Conservation (phyloP, 1,140 invertebrate species). For the Whitmania pigra region DNA sequence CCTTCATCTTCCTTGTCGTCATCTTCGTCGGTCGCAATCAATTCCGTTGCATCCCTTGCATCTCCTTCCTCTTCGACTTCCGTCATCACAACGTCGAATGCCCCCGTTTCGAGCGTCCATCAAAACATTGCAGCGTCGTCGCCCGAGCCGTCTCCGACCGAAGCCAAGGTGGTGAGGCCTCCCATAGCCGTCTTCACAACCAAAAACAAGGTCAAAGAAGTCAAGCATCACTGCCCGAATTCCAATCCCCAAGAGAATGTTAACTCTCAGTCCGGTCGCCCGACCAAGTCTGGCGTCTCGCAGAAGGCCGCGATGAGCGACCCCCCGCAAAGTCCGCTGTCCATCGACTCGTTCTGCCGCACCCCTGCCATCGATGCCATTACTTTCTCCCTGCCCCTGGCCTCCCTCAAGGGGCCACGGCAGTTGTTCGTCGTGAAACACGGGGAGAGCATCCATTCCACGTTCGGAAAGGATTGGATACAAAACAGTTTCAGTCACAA, state of each 20-base stretch:
- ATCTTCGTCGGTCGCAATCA: too few relatives aligned
- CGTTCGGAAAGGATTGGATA: conserved; percentile 69
- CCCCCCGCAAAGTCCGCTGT: too few relatives aligned
- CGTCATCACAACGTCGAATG: too few relatives aligned
- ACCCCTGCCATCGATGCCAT: neutral
- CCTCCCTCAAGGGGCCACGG: conserved; percentile 33
- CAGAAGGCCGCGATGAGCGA: too few relatives aligned
- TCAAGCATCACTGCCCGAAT: too few relatives aligned
- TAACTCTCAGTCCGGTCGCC: too few relatives aligned
- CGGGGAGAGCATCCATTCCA: conserved; percentile 78
- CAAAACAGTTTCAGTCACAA: conserved; percentile 69
- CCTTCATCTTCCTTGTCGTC: too few relatives aligned
- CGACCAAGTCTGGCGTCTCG: too few relatives aligned
- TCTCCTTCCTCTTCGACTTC: too few relatives aligned
- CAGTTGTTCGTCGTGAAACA: conserved; percentile 67
- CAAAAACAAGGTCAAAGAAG: neutral
- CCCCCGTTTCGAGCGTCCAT: too few relatives aligned
- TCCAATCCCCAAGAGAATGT: too few relatives aligned
- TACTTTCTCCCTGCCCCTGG: neutral
- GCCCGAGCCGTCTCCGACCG: neutral
- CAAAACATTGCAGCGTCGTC: neutral
- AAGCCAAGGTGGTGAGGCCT: neutral
- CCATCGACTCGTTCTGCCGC: neutral
- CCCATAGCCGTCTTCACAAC: conserved; percentile 1
- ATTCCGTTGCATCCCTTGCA: too few relatives aligned